phyloP scores from a whole-genome alignment of 1,140 invertebrate genomes.

The Saccostrea cuccullata region DNA sequence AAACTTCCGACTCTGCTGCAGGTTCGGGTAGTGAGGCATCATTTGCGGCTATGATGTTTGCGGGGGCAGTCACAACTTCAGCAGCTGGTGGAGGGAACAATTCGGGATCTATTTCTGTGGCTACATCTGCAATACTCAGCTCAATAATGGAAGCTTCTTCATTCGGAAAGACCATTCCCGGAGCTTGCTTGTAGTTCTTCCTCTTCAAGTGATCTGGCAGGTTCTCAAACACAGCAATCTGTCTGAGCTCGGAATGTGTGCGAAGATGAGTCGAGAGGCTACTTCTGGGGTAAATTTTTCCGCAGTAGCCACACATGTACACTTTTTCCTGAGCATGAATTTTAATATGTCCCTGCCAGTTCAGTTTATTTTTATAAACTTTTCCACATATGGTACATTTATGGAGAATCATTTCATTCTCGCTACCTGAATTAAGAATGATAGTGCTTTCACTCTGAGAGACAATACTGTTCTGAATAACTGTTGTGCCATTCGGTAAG shows the following conservation, averaged over 20 bases:
- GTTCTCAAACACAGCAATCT: constrained; percentile 58
- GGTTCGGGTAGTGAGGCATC: constrained; percentile 7
- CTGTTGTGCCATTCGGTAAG: constrained; percentile 53
- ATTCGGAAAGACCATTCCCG: constrained; percentile 49
- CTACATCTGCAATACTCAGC: constrained; percentile 52
- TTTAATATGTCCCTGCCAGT: constrained; percentile 52
- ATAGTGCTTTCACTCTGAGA: constrained; percentile 56
- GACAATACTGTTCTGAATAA: constrained; percentile 57
- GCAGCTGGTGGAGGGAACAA: constrained; percentile 38
- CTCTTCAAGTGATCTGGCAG: constrained; percentile 55
- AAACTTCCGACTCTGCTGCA: constrained; percentile 47
- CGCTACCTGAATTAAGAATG: constrained; percentile 51
- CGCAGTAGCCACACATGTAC: constrained; percentile 58
- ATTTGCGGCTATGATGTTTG: not conserved
- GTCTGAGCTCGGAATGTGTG: constrained; percentile 53
- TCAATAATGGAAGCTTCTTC: constrained; percentile 55
- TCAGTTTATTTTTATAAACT: constrained; percentile 49
- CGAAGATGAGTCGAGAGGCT: constrained; percentile 47
- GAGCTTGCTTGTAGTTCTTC: constrained; percentile 54
- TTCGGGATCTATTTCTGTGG: constrained; percentile 48
- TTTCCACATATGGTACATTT: constrained; percentile 55
- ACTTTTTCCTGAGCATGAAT: constrained; percentile 53
- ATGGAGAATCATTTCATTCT: constrained; percentile 45
- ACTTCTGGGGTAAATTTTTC: constrained; percentile 49
- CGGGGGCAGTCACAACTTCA: not conserved